These are phyloP conservation scores for Leucosticte australis DNA, from an alignment of 2,113 vertebrate species.

Conservation along the genomic window DNA sequence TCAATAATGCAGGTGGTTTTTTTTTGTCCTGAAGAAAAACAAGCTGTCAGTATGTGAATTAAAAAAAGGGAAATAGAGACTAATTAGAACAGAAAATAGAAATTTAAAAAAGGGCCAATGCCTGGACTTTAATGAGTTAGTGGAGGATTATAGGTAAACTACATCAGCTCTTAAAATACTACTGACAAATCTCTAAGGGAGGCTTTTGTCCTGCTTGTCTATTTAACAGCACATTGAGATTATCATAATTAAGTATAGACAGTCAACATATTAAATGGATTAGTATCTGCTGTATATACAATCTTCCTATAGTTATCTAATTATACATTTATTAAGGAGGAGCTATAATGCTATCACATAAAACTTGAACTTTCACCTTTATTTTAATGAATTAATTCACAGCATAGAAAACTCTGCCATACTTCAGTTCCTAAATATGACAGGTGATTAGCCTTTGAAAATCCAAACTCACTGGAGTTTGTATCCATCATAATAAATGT, in stretches of 20 bases:
- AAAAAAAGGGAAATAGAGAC: background rate
- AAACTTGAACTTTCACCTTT: background rate
- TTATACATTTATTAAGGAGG: background rate
- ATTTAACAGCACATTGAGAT: background rate
- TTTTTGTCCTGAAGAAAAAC: background rate
- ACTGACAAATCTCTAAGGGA: background rate
- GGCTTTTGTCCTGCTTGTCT: background rate
- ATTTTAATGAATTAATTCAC: background rate
- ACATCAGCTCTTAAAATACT: background rate
- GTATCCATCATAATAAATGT: background rate
- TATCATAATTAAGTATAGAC: background rate
- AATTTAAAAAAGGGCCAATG: background rate
- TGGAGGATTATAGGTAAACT: background rate
- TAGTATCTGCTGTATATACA: background rate
- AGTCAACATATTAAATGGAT: conserved; percentile 28
- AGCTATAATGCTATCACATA: background rate
- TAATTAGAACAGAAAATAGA: background rate
- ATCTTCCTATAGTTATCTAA: background rate
- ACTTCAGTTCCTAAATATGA: background rate
- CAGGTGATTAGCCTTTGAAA: background rate
- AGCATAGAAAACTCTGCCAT: background rate
- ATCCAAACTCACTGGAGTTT: background rate
- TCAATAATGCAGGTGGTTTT: background rate
- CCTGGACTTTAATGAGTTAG: background rate
- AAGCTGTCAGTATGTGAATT: background rate